These are phyloP conservation scores for Lepilemur septentrionalis DNA, from an alignment of 2,797 vertebrate genomes.

Conservation along the genomic window DNA sequence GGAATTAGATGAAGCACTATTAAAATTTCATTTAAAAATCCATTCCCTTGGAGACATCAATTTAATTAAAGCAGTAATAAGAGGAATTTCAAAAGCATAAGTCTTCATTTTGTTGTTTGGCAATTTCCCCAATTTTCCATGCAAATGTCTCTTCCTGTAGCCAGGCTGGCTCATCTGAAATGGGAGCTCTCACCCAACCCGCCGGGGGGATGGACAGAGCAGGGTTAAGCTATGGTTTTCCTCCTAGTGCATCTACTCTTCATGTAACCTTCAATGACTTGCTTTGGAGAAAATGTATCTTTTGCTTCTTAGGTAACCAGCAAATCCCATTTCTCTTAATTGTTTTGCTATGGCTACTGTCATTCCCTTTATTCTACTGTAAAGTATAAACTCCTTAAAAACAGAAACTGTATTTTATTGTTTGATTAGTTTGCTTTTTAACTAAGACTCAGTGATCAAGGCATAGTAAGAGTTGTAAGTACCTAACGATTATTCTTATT, in stretches of 20 bases:
- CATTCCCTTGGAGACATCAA: conserved; percentile 55
- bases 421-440: neutral
- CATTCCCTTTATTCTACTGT: neutral
- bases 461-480: neutral
- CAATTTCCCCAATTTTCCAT: neutral
- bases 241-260: neutral
- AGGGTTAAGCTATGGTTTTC: neutral
- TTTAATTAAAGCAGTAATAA: conserved; percentile 49
- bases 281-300: neutral
- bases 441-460: neutral
- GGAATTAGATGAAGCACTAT: conserved; percentile 26
- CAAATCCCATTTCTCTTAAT: neutral
- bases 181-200: neutral
- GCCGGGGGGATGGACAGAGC: neutral
- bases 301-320: conserved; percentile 17
- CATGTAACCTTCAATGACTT: neutral
- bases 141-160: conserved; percentile 28
- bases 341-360: neutral
- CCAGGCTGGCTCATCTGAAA: neutral
- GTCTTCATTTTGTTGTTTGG: conserved; percentile 51
- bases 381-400: conserved; percentile 29
- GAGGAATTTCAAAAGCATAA: conserved; percentile 47
- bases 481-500: neutral
- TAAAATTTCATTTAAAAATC: conserved; percentile 58
- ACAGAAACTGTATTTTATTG: neutral